Base-by-base conservation (phyloP, 2,797 vertebrate genomes). In the Myripristis murdjan region DNA sequence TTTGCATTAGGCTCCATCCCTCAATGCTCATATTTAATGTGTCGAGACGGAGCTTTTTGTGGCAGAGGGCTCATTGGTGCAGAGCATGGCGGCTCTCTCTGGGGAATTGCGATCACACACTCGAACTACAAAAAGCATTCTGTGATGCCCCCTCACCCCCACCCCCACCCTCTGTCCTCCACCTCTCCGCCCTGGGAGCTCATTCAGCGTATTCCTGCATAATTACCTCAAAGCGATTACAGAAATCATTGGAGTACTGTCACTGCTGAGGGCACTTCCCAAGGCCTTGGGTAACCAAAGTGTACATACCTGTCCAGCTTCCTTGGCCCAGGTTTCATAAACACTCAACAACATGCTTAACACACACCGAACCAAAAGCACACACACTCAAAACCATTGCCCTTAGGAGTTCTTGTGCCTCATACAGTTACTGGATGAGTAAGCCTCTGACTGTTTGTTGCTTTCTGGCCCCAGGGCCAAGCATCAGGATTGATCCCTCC, bases 211-310 rank as follows among this genome's bases (percentile, higher is more conserved):
- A 87, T 90, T 90, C 66, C 85, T 88, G 87, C 77, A 90, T 93
- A 92, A 94, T 94, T 90, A 92, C 86, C 85, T 85, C 78, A 79
- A 84, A 89, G 87, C 86, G 85, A 91, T 93, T 90, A 91, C 61
- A 78, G 73, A 84, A 93, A 93, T 93, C 91, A 89, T 89, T 91
- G 78, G 70, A 57, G 81, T 72, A 70, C 84, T 82, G 71, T 90
- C 83, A 64, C 64, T 48, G 75, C 80, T 18, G 37, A 79, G 70
- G 77, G 83, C 81, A 63, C 78, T 77, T 75, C 53, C 65, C 75
- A 70, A 68, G 82, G 66, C 78, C 57, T 65, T 10, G 56, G 61
- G 70, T 91, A 89, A 89, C 88, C 82, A 88, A 87, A 82, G 80
- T 44, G 65, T 74, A 79, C 75, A 78, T 82, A 82, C 79, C 84